Evolutionary conservation across 2,113 vertebrate species (phyloP), one percentile per base, ranked within the genome.

Genomic region (Pomatostomus ruficeps): DNA sequence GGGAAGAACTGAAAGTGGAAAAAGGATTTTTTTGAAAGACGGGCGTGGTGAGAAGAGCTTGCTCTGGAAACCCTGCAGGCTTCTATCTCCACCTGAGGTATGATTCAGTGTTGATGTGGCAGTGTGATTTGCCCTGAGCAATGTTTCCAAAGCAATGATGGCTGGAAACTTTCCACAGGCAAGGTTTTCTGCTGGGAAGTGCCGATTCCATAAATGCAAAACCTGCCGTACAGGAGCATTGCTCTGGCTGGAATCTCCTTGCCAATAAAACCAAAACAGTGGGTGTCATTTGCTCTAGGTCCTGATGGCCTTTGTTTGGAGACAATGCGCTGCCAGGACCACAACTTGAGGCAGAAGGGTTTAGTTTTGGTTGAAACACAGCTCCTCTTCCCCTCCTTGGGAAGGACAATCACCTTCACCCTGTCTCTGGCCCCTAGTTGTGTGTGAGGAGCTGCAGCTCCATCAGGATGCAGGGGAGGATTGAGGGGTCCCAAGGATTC

Each of bases 61-160:
- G 35, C 46, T 78, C 45, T 92, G 65, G 62, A 84, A 89, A 62
- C 22, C 62, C 58, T 89, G 28, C 65, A 45, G 57, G 62, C 36
- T 85, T 89, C 62, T 76, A 25, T 82, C 67, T 91, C 45, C 55
- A 51, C 26, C 54, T 66, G 75, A 88, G 43, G 58, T 68, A 52
- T 80, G 70, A 88, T 85, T 95, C 86, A 88, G n/a, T 38, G 58
- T 85, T 89, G 84, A 85, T 85, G 83, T 63, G 82, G 51, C 72
- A 77, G 36, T 5, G 38, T 31, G n/a, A 66, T 90, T 83, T 77
- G 82, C 79, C 72, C 54, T 45, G 9, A 80, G 75, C 8, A 0
- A 42, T 35, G 21, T 80, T 86, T 90, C 67, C 79, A 73, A 73
- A 91, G 67, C 26, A 65, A 10, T 42, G 20, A 19, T 67, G 24